Evolutionary conservation across 2,888 invertebrate species (phyloP).

Genomic region (Erpobdella octoculata): DNA sequence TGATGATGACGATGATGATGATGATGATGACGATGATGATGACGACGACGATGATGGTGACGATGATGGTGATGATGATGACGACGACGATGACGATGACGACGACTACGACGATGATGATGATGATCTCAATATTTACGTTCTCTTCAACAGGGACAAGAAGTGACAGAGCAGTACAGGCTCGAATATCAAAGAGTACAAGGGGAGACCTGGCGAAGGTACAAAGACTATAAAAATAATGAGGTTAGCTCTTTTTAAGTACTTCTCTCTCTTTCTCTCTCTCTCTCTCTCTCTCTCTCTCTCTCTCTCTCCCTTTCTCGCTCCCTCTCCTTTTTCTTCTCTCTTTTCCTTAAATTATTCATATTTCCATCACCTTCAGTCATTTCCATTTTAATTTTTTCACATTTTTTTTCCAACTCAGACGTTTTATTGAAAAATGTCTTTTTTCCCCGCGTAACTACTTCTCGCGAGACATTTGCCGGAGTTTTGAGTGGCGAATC

Average conservation of each 20-base stretch:
- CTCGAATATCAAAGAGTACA: conserved; percentile 49
- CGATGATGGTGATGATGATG: conserved; percentile 11
- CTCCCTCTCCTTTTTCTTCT: no score
- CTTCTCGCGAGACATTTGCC: no score
- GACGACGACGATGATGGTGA: conserved; percentile 11
- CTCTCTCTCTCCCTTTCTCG: no score
- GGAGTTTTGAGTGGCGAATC: no score
- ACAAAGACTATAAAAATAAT: conserved; percentile 33
- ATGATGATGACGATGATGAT: conserved; percentile 13
- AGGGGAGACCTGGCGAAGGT: conserved; percentile 35
- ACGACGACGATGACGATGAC: conserved; percentile 8
- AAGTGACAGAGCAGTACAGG: conserved; percentile 73
- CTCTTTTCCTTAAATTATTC: no score
- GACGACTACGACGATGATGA: conserved; percentile 12
- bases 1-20: conserved; percentile 6
- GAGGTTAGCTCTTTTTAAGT: conserved; percentile 31
- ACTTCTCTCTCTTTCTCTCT: no score
- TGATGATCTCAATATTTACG: background rate
- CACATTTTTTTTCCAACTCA: no score
- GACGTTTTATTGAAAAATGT: no score
- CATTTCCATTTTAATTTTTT: no score
- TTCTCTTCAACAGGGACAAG: conserved; percentile 63
- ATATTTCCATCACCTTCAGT: no score
- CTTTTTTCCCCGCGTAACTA: no score
- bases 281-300: no score